Conservation (phyloP, 2,797 vertebrate species). For the Siniperca undulata region DNA sequence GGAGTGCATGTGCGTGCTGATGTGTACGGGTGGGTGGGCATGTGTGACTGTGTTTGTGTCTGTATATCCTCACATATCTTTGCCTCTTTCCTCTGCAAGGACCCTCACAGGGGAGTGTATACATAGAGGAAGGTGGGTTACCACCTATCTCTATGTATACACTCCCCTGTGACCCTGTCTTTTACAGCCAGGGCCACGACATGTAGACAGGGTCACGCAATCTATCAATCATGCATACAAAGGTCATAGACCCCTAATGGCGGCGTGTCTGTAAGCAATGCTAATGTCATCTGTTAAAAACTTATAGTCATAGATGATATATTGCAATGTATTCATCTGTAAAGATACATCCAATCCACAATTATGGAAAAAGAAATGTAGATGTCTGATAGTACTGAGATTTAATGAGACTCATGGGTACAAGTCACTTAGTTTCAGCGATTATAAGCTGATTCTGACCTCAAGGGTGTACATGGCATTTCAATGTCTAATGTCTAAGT, state of each 20-base stretch:
- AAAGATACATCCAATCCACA: constrained; percentile 58
- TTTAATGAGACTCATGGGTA: constrained; percentile 59
- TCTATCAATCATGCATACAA: constrained; percentile 80
- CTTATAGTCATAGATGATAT: constrained; percentile 74
- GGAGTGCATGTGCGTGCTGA: constrained; percentile 45
- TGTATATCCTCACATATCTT: constrained; percentile 62
- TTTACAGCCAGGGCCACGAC: constrained; percentile 63
- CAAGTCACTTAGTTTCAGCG: constrained; percentile 49
- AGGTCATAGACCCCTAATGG: constrained; percentile 78
- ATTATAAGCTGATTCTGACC: constrained; percentile 45
- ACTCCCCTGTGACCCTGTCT: constrained; percentile 48
- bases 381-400: constrained; percentile 47
- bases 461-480: constrained; percentile 10
- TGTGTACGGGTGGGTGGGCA: constrained; percentile 41
- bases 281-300: constrained; percentile 85
- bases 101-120: constrained; percentile 58
- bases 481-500: constrained; percentile 3
- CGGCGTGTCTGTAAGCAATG: constrained; percentile 77
- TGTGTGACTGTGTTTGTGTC: constrained; percentile 48
- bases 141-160: neutral
- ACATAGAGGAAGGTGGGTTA: constrained; percentile 74
- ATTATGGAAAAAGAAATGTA: constrained; percentile 59
- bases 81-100: constrained; percentile 41
- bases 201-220: constrained; percentile 75
- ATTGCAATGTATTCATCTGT: constrained; percentile 71